Base-by-base conservation (phyloP, 2,888 invertebrate species). In the Dinocampus coccinellae region DNA sequence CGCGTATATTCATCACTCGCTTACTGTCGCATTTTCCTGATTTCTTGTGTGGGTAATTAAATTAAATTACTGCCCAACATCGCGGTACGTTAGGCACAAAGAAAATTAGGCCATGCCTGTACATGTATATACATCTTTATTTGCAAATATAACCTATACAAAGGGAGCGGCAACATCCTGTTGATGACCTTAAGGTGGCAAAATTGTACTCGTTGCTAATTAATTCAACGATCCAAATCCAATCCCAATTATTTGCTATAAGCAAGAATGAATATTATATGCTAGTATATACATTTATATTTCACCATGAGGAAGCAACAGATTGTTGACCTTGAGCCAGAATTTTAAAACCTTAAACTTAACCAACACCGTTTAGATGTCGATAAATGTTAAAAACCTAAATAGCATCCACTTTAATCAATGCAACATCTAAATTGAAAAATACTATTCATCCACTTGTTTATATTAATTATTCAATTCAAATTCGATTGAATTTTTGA, bases 21-120 rank as follows among this genome's bases (percentile, higher is more conserved):
- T 76, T 78, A 47, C 74, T 69, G 24, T 64, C 57, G 67, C n/a
- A 53, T 69, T 53, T 75, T 62, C 69, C 64, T 64, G 67, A 69
- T 72, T 60, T 33, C 24, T 36, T 73, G 73, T 74, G 68, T 34
- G 11, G 47, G 75, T 66, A 81, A 81, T 80, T 81, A 80, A 81
- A 76, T 68, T 76, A 77, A 80, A 79, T 79, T 77, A 73, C 73
- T 77, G 69, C 69, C 76, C 75, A 73, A 64, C 65, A 47, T 67
- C 65, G 52, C 33, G 67, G 26, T 29, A 34, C 26, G 63, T 29
- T 47, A 65, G n/a, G 6, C 52, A 65, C 39, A 42, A 55, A 63
- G 57, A 64, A 70, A 70, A 47, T 64, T 69, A 61, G 62, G 62
- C 36, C 70, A 3, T 55, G 29, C 63, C 70, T 20, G 47, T 47